Percentiles rank a stretch among this genome's conserved stretches.
phyloP scores from a whole-genome alignment of 2,888 invertebrate genomes.

The Hesperia comma region DNA sequence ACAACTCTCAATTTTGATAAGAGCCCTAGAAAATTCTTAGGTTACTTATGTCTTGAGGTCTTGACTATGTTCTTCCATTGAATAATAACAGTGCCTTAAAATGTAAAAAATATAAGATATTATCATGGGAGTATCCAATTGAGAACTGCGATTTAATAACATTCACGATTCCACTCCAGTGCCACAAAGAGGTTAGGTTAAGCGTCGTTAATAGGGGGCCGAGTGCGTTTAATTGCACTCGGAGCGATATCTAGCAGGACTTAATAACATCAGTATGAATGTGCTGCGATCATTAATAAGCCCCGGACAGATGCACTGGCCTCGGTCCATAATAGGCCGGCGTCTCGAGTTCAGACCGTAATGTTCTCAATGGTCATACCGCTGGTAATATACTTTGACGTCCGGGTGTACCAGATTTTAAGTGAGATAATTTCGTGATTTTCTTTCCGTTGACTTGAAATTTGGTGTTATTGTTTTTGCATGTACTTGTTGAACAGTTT shows the following conservation, averaged over 20 bases:
- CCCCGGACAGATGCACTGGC: slow-evolving; percentile 76
- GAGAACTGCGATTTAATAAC: slow-evolving; percentile 5
- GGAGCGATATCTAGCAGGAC: slow-evolving; percentile 44
- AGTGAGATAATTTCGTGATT: slow-evolving; percentile 31
- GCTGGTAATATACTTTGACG: slow-evolving; percentile 38
- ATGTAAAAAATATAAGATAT: slow-evolving; percentile 1
- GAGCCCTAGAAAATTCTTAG: too few relatives aligned
- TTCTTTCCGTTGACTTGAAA: too few relatives aligned
- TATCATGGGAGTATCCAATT: slow-evolving; percentile 5
- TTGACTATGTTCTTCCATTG: too few relatives aligned
- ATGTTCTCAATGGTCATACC: slow-evolving; percentile 41
- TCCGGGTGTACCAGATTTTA: slow-evolving; percentile 35
- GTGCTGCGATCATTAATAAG: slow-evolving; percentile 78
- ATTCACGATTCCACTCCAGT: slow-evolving; percentile 16
- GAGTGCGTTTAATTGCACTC: slow-evolving; percentile 45
- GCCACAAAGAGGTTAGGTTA: slow-evolving; percentile 25
- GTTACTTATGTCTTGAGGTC: too few relatives aligned
- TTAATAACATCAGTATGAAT: slow-evolving; percentile 80
- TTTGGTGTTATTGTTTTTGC: too few relatives aligned
- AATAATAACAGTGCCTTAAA: too few relatives aligned
- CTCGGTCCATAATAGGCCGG: slow-evolving; percentile 66
- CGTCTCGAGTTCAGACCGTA: slow-evolving; percentile 74
- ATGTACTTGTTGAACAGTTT: too few relatives aligned
- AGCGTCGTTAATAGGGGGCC: slow-evolving; percentile 38
- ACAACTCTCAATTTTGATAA: too few relatives aligned